phyloP scores from a whole-genome alignment of 2,888 invertebrate species.

The Cephus nigrinus region DNA sequence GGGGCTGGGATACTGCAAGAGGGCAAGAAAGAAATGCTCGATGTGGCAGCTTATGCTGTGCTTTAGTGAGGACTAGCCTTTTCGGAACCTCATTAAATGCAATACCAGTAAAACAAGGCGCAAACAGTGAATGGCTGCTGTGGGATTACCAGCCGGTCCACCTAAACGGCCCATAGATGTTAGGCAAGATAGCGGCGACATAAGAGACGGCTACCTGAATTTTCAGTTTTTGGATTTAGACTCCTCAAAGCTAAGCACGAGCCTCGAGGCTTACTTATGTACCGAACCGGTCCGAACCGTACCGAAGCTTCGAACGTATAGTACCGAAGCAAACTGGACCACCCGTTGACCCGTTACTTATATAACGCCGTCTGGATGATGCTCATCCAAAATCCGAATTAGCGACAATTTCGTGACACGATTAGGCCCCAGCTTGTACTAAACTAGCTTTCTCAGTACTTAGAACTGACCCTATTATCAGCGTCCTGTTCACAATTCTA shows the following conservation, averaged over 20 bases:
- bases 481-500: neutral
- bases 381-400: slow-evolving; percentile 38
- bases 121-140: slow-evolving; percentile 48
- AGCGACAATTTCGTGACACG: slow-evolving; percentile 45
- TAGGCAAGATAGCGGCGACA: slow-evolving; percentile 50
- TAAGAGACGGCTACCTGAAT: slow-evolving; percentile 50
- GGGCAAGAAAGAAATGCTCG: slow-evolving; percentile 10
- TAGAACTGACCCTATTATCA: slow-evolving; percentile 44
- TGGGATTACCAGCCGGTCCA: slow-evolving; percentile 20
- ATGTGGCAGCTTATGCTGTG: slow-evolving; percentile 15
- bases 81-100: slow-evolving; percentile 56
- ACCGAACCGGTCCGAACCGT: slow-evolving; percentile 1
- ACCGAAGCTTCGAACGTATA: neutral
- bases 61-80: neutral
- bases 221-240: slow-evolving; percentile 41
- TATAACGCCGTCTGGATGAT: slow-evolving; percentile 26
- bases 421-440: slow-evolving; percentile 36
- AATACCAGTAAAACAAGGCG: slow-evolving; percentile 61
- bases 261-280: slow-evolving; percentile 17
- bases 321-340: slow-evolving; percentile 37
- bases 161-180: slow-evolving; percentile 36
- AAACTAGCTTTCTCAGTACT: slow-evolving; percentile 43
- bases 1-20: neutral
- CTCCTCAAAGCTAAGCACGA: slow-evolving; percentile 34
- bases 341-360: slow-evolving; percentile 40